Percentiles rank a stretch among this genome's conserved stretches.
phyloP scores from a whole-genome alignment of 2,113 vertebrate genomes.

The Anas platyrhynchos region DNA sequence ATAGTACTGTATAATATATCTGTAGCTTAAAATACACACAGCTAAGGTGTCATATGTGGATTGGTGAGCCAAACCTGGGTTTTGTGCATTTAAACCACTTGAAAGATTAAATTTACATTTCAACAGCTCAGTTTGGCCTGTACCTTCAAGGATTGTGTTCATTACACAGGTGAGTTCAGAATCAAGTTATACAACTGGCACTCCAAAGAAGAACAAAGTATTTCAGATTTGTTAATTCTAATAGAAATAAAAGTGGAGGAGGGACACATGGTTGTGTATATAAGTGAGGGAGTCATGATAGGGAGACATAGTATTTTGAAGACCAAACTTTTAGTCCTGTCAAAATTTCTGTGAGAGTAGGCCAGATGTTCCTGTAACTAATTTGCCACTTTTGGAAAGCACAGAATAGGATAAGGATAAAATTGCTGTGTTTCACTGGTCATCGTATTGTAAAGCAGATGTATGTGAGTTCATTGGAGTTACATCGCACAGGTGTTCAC shows the following conservation, averaged over 20 bases:
- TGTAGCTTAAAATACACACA: not conserved
- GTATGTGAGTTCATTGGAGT: not conserved
- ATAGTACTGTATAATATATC: not conserved
- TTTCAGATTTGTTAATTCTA: not conserved
- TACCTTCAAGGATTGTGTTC: not conserved
- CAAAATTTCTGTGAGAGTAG: not conserved
- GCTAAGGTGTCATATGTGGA: not conserved
- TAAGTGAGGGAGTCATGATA: not conserved
- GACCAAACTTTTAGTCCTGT: not conserved
- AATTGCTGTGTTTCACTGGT: not conserved
- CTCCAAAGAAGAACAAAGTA: not conserved
- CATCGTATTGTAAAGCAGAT: not conserved
- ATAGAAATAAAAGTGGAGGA: not conserved
- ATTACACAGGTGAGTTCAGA: not conserved
- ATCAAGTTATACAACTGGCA: not conserved
- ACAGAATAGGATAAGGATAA: not conserved
- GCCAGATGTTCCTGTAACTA: not conserved
- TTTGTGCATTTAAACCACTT: not conserved
- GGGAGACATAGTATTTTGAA: not conserved
- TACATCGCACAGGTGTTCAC: not conserved
- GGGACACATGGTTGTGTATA: rapidly evolving
- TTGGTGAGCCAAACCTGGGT: not conserved
- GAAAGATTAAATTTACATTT: not conserved
- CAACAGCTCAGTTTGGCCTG: not conserved
- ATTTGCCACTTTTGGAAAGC: not conserved